A percentile compares a stretch with the other conserved stretches of the same genome.
phyloP scores from a whole-genome alignment of 2,888 invertebrate species.

The Acronicta leporina region DNA sequence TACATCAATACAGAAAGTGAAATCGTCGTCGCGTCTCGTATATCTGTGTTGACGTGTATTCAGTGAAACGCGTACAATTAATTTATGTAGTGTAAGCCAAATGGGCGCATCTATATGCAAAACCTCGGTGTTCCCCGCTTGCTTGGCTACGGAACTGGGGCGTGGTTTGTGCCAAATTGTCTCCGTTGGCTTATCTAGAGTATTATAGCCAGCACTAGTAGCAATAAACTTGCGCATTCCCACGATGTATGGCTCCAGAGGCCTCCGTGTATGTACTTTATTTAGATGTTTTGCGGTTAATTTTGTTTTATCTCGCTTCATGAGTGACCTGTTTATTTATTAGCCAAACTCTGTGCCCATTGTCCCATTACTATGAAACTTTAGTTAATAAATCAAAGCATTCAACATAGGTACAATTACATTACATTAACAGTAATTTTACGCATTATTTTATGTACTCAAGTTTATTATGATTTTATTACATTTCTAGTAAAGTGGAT shows the following conservation, averaged over 20 bases:
- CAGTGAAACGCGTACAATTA: conserved; percentile 83
- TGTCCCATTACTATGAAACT: conserved; percentile 38
- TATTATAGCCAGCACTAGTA: conserved; percentile 80
- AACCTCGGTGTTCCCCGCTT: conserved; percentile 81
- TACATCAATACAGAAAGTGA: conserved; percentile 53
- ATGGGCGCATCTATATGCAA: conserved; percentile 87
- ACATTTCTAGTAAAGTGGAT: conserved; percentile 26
- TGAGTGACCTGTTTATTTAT: conserved; percentile 54
- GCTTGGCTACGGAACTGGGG: conserved; percentile 84
- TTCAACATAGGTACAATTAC: conserved; percentile 35
- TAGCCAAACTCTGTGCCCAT: conserved; percentile 26
- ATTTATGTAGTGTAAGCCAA: conserved; percentile 86
- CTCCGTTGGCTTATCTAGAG: conserved; percentile 87
- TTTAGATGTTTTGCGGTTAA: conserved; percentile 69
- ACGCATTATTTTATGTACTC: conserved; percentile 11
- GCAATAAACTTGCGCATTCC: conserved; percentile 82
- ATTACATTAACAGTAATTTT: conserved; percentile 28
- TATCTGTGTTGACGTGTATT: conserved; percentile 73
- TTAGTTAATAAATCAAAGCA: conserved; percentile 35
- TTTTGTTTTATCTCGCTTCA: conserved; percentile 58
- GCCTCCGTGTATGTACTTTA: conserved; percentile 69
- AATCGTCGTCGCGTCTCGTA: conserved; percentile 54
- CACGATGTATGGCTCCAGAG: conserved; percentile 76
- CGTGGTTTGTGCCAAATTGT: conserved; percentile 88
- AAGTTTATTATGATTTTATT: conserved; percentile 19